Conservation (phyloP, 2,797 vertebrate genomes). For the Silurus lanzhouensis region DNA sequence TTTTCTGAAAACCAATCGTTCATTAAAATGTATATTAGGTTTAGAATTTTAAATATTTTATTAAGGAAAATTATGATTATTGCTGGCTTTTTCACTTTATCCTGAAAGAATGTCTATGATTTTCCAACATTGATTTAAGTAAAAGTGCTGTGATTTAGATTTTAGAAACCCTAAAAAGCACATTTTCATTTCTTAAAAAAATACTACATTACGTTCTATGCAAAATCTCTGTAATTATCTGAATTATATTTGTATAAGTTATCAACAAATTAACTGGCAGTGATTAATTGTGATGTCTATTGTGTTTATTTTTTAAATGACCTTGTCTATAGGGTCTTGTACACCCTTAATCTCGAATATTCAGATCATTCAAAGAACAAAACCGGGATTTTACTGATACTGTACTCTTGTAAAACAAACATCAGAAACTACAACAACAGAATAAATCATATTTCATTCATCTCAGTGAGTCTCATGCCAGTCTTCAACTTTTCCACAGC, state of each 20-base stretch:
- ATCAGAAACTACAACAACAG: constrained; percentile 1
- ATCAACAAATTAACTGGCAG: background rate
- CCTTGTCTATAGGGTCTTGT: background rate
- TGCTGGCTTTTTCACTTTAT: background rate
- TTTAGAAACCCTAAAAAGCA: background rate
- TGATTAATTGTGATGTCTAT: background rate
- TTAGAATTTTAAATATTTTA: background rate
- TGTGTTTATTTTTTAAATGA: background rate
- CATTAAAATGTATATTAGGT: background rate
- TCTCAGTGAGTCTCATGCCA: background rate
- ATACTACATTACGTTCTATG: background rate
- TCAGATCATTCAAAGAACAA: background rate
- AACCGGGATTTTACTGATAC: background rate
- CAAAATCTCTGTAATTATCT: background rate
- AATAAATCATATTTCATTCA: constrained; percentile 9
- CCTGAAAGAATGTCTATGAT: background rate
- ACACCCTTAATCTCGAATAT: background rate
- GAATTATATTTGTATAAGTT: background rate
- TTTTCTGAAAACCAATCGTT: background rate
- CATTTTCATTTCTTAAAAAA: background rate
- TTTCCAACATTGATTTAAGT: background rate
- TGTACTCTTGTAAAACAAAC: background rate
- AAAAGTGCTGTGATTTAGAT: background rate
- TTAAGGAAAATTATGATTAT: background rate
- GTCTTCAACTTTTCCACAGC: background rate